Conservation (phyloP, 2,888 invertebrate genomes). For the Caenorhabditis uteleia region DNA sequence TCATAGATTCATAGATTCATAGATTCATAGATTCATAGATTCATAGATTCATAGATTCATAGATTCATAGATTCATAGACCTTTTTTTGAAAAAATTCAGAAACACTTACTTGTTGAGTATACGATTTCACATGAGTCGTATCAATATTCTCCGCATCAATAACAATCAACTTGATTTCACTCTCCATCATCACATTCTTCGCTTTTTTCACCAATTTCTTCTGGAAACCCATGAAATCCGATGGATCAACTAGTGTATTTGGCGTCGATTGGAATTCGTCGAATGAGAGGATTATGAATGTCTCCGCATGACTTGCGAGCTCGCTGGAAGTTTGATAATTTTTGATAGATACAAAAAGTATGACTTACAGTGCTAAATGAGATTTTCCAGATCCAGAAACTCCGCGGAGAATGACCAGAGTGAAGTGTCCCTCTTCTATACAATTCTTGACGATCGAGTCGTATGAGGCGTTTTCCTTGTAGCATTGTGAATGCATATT, state of each 20-base stretch:
- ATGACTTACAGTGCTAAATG: slow-evolving; percentile 11
- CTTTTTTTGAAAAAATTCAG: too few species aligned
- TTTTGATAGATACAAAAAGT: not conserved
- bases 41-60: too few species aligned
- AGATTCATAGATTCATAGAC: too few species aligned
- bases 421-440: slow-evolving; percentile 13
- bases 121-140: slow-evolving; percentile 1
- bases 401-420: slow-evolving; percentile 21
- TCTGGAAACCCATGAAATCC: too few species aligned
- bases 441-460: slow-evolving; percentile 17
- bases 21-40: too few species aligned
- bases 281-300: not conserved
- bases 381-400: slow-evolving; percentile 32
- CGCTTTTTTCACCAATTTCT: not conserved
- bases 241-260: too few species aligned
- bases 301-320: not conserved
- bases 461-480: too few species aligned
- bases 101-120: not conserved
- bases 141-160: slow-evolving; percentile 10
- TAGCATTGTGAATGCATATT: too few species aligned
- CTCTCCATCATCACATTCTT: not conserved
- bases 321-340: slow-evolving; percentile 1
- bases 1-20: too few species aligned
- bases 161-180: slow-evolving; percentile 2
- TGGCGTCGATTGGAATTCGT: not conserved